These are phyloP conservation scores for Mesembrinibis cayennensis DNA, from an alignment of 2,113 vertebrate species.

Conservation along the genomic window DNA sequence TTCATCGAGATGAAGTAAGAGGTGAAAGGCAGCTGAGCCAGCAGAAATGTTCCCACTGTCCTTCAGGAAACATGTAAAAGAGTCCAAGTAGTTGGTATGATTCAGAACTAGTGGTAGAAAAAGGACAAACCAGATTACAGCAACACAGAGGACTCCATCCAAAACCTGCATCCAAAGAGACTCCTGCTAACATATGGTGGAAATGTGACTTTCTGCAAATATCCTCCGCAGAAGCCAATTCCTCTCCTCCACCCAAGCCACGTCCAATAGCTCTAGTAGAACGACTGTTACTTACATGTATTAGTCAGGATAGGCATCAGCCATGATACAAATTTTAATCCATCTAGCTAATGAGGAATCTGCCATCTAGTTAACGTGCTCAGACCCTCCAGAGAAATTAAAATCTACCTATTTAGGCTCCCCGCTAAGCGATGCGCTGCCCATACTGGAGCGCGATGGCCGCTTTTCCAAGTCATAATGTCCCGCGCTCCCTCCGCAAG, in stretches of 20 bases:
- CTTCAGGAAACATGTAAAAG: conserved; percentile 34
- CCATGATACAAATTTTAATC: conserved; percentile 68
- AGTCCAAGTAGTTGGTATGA: conserved; percentile 59
- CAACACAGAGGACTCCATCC: conserved; percentile 66
- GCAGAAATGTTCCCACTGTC: conserved; percentile 46
- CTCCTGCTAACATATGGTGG: conserved; percentile 73
- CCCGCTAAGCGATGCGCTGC: neutral
- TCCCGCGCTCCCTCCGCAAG: neutral
- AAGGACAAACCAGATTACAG: conserved; percentile 69
- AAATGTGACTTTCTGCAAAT: conserved; percentile 75
- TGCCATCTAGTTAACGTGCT: conserved; percentile 42
- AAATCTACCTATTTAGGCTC: conserved; percentile 51
- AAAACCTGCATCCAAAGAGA: conserved; percentile 73
- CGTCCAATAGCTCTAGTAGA: conserved; percentile 55
- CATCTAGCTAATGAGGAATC: conserved; percentile 70
- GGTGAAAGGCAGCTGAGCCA: conserved; percentile 43
- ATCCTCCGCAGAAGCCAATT: conserved; percentile 69
- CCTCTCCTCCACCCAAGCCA: conserved; percentile 69
- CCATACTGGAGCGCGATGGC: neutral
- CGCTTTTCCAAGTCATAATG: neutral
- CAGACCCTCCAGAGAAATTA: conserved; percentile 58
- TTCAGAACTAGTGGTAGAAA: conserved; percentile 62
- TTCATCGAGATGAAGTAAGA: conserved; percentile 19
- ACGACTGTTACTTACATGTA: conserved; percentile 64
- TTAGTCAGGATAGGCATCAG: conserved; percentile 69